phyloP scores from a whole-genome alignment of 2,888 invertebrate species.

The Endotricha flammealis region DNA sequence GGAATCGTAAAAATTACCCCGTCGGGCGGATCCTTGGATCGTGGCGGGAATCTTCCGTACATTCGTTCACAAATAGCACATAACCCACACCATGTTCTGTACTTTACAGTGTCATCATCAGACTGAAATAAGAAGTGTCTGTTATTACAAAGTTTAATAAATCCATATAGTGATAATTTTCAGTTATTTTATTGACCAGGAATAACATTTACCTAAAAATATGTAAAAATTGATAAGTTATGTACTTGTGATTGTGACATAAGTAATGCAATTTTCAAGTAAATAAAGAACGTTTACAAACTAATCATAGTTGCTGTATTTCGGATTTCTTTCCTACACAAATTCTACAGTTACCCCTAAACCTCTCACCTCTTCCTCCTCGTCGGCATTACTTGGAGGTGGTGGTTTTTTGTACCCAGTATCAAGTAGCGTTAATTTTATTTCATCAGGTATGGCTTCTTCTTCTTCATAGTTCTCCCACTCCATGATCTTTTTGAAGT shows the following conservation, averaged over 20 bases:
- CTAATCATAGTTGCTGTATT: too few relatives aligned
- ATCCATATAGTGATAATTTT: too few relatives aligned
- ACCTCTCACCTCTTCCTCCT: conserved; percentile 42
- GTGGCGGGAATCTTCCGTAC: conserved; percentile 76
- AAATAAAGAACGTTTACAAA: too few relatives aligned
- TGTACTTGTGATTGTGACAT: too few relatives aligned
- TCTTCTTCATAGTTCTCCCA: conserved; percentile 71
- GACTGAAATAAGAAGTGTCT: conserved; percentile 46
- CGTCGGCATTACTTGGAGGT: conserved; percentile 31
- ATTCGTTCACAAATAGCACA: conserved; percentile 87
- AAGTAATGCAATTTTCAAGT: too few relatives aligned
- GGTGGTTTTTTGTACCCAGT: conserved; percentile 29
- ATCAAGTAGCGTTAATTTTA: conserved; percentile 53
- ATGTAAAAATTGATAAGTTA: too few relatives aligned
- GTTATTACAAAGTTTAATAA: too few relatives aligned
- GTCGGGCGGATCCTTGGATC: conserved; percentile 83
- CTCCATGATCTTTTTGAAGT: conserved; percentile 69
- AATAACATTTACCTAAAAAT: too few relatives aligned
- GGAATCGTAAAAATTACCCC: conserved; percentile 62
- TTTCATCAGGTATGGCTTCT: conserved; percentile 57
- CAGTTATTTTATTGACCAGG: too few relatives aligned
- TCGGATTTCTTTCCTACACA: too few relatives aligned
- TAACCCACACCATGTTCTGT: conserved; percentile 88
- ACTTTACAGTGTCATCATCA: conserved; percentile 74
- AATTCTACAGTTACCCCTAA: too few relatives aligned